These are phyloP conservation scores for Dendropsophus ebraccatus DNA, from an alignment of 2,113 vertebrate species.

Conservation along the genomic window DNA sequence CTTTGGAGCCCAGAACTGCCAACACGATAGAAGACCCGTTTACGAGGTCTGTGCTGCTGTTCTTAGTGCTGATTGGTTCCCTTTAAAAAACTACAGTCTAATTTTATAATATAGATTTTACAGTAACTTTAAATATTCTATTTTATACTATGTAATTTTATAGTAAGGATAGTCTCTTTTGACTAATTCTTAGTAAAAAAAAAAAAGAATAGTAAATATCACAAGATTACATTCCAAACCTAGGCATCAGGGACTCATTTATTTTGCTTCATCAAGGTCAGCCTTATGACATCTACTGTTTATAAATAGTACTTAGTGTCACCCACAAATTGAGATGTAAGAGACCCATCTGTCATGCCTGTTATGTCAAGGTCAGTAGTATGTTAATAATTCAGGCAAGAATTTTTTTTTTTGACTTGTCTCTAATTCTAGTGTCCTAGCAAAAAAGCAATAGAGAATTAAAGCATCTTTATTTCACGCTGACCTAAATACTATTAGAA, in stretches of 20 bases:
- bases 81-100: no score
- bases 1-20: no score
- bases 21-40: no score
- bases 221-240: neutral
- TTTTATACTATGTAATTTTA: no score
- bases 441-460: slow-evolving; percentile 3
- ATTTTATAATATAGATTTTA: no score
- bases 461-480: slow-evolving; percentile 19
- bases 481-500: slow-evolving; percentile 44
- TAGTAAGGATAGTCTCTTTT: no score
- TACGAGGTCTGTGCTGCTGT: no score
- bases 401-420: slow-evolving; percentile 14
- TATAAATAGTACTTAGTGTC: slow-evolving; percentile 36
- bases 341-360: slow-evolving; percentile 30
- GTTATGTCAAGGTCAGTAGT: slow-evolving; percentile 2
- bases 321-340: slow-evolving; percentile 15
- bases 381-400: neutral
- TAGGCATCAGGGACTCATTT: neutral
- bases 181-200: no score
- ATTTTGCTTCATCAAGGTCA: slow-evolving; percentile 18
- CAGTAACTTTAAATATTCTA: no score
- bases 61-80: no score
- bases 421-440: slow-evolving; percentile 7
- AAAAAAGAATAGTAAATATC: no score
- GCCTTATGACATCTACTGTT: neutral